Conservation (phyloP, 2,113 vertebrate genomes). For the Xiphophorus hellerii region DNA sequence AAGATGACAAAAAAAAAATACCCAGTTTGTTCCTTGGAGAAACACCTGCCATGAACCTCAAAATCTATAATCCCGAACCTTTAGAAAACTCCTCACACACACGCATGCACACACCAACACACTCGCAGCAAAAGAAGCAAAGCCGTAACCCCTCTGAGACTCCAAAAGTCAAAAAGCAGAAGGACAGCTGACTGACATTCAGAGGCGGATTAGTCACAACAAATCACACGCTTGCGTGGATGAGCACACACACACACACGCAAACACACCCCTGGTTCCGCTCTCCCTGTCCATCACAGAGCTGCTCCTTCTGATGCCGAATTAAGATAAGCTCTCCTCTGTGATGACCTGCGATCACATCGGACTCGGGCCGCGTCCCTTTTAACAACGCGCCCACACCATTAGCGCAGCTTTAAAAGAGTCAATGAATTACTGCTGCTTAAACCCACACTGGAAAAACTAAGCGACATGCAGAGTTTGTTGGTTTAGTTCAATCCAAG, state of each 20-base stretch:
- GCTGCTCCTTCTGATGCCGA: constrained; percentile 39
- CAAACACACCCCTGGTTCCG: not conserved
- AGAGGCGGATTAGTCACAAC: constrained; percentile 68
- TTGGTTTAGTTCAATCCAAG: constrained; percentile 38
- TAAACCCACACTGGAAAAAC: constrained; percentile 18
- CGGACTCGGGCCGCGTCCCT: constrained; percentile 26
- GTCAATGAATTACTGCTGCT: not conserved
- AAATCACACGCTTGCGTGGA: constrained; percentile 59
- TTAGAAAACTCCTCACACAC: constrained; percentile 45
- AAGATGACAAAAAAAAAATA: not conserved
- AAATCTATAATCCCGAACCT: constrained; percentile 52
- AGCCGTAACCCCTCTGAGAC: constrained; percentile 51
- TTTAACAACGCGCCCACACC: not conserved
- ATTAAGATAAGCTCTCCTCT: constrained; percentile 50
- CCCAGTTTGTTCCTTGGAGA: constrained; percentile 10
- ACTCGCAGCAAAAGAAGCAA: constrained; percentile 39
- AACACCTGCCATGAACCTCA: constrained; percentile 65
- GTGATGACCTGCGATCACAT: constrained; percentile 44
- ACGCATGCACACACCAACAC: not conserved
- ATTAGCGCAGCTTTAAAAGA: constrained; percentile 15
- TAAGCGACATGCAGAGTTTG: constrained; percentile 25
- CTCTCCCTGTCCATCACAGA: constrained; percentile 28
- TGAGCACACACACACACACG: constrained; percentile 31
- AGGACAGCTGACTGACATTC: constrained; percentile 71
- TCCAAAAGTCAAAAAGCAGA: constrained; percentile 68